Evolutionary conservation across 1,140 invertebrate genomes (phyloP).

Genomic region (Bombyx mandarina): DNA sequence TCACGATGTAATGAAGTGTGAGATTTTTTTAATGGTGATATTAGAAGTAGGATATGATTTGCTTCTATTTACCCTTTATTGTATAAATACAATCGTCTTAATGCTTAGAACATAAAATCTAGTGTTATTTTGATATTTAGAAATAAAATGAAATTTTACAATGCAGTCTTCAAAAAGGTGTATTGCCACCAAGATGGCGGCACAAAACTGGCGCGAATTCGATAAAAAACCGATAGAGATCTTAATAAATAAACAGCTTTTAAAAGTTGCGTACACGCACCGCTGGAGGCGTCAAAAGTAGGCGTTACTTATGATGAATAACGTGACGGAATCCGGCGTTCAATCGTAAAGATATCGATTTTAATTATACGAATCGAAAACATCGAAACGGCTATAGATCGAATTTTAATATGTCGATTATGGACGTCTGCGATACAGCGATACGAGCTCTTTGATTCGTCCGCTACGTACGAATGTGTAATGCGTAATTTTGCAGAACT

Average conservation of each 20-base stretch:
- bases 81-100: too few relatives aligned
- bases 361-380: constrained; percentile 65
- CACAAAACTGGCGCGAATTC: constrained; percentile 16
- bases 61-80: too few relatives aligned
- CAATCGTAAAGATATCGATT: constrained; percentile 62
- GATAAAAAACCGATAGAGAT: constrained; percentile 29
- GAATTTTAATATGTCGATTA: constrained; percentile 65
- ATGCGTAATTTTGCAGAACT: constrained; percentile 49
- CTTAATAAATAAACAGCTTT: constrained; percentile 38
- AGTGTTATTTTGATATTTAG: too few relatives aligned
- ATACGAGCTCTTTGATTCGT: constrained; percentile 41
- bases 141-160: too few relatives aligned
- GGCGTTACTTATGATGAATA: constrained; percentile 50
- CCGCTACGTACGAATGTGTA: constrained; percentile 31
- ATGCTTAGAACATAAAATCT: too few relatives aligned
- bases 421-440: constrained; percentile 35
- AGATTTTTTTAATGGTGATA: constrained; percentile 6
- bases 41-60: background rate
- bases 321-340: constrained; percentile 58
- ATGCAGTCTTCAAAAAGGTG: too few relatives aligned
- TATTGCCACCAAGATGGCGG: constrained; percentile 16
- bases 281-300: constrained; percentile 62
- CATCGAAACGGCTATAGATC: constrained; percentile 49
- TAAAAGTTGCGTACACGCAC: constrained; percentile 56
- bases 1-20: background rate